These are phyloP conservation scores for Aporrectodea caliginosa DNA, from an alignment of 1,140 invertebrate species.

Conservation along the genomic window DNA sequence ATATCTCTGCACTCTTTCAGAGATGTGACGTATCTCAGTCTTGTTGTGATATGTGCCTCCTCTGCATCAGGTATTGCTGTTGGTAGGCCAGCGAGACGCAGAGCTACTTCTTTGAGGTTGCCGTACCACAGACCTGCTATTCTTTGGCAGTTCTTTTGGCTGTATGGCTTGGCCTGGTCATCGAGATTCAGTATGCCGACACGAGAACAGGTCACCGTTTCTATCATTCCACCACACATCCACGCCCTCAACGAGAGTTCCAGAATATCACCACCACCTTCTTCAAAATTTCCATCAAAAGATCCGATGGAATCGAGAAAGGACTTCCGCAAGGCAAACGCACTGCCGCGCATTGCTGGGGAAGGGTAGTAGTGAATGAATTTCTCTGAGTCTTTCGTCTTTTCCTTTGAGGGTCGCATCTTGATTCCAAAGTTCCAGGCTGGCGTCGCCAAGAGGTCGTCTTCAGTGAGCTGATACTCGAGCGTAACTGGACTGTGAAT, in stretches of 20 bases:
- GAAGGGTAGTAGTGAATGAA: neutral
- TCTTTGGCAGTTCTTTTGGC: slow-evolving; percentile 22
- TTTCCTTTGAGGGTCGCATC: neutral
- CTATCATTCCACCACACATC: slow-evolving; percentile 58
- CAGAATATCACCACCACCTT: slow-evolving; percentile 26
- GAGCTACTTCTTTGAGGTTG: slow-evolving; percentile 9
- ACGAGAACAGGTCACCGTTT: slow-evolving; percentile 20
- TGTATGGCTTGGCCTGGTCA: slow-evolving; percentile 15
- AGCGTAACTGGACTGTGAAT: slow-evolving; percentile 17
- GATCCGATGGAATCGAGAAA: slow-evolving; percentile 12
- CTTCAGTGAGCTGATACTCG: slow-evolving; percentile 10
- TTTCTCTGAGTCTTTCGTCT: neutral
- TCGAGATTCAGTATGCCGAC: slow-evolving; percentile 31
- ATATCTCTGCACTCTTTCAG: slow-evolving; percentile 19
- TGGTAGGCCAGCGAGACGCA: neutral
- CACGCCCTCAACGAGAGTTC: slow-evolving; percentile 29
- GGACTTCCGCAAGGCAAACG: slow-evolving; percentile 23
- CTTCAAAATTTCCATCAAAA: slow-evolving; percentile 25
- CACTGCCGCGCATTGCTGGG: slow-evolving; percentile 22
- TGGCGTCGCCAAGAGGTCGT: slow-evolving; percentile 12
- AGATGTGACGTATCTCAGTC: neutral
- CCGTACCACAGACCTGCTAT: slow-evolving; percentile 28
- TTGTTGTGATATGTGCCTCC: neutral
- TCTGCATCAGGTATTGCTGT: neutral
- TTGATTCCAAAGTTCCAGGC: slow-evolving; percentile 22